These are phyloP conservation scores for Phalacrocorax carbo DNA, from an alignment of 2,113 vertebrate genomes.

Conservation along the genomic window DNA sequence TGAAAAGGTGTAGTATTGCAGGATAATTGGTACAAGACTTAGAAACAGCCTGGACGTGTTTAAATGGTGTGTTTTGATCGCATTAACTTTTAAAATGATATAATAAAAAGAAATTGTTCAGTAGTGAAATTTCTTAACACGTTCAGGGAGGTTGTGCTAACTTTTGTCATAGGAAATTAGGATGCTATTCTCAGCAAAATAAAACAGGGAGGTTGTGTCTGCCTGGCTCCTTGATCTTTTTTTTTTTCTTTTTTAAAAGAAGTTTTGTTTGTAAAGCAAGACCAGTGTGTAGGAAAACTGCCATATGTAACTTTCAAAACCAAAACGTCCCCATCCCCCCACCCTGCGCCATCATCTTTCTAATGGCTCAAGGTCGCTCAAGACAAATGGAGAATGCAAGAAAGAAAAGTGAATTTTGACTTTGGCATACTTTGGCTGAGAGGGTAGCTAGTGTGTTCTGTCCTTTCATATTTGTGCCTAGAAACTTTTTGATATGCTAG, in stretches of 20 bases:
- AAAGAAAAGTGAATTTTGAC: background rate
- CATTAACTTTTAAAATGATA: background rate
- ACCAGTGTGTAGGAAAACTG: background rate
- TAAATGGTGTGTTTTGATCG: background rate
- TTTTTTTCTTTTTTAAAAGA: background rate
- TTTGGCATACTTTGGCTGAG: background rate
- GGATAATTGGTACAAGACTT: background rate
- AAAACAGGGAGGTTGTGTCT: background rate
- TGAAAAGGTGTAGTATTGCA: background rate
- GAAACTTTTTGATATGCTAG: background rate
- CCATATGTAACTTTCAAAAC: background rate
- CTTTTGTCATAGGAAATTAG: background rate
- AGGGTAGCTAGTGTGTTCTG: background rate
- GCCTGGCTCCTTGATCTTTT: background rate
- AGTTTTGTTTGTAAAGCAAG: background rate
- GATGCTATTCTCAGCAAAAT: background rate
- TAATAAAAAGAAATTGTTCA: background rate
- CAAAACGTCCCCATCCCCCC: rapidly evolving
- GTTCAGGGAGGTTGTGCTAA: background rate
- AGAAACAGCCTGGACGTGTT: background rate
- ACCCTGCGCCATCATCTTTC: background rate
- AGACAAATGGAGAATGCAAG: background rate
- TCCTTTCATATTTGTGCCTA: background rate
- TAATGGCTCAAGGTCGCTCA: background rate
- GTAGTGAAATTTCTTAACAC: background rate